A percentile compares a stretch with the other conserved stretches of the same genome.
phyloP scores from a whole-genome alignment of 2,888 invertebrate genomes.

The Anodontia alba region DNA sequence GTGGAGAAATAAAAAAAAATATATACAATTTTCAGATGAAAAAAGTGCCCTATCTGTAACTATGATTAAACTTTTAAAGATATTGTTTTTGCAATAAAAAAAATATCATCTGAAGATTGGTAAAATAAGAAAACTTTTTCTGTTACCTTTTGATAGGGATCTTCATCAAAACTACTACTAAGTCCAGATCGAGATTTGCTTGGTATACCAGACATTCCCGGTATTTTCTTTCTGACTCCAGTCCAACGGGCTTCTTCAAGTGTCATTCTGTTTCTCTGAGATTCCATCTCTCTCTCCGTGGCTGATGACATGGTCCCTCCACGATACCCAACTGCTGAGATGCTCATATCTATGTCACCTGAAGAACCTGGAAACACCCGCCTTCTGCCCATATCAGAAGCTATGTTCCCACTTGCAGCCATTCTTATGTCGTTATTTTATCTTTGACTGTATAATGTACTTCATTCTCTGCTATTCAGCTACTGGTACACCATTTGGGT shows the following conservation, averaged over 20 bases:
- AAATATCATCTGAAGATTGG: too few species aligned
- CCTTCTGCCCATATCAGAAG: neutral
- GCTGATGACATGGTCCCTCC: slow-evolving; percentile 48
- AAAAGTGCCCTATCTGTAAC: too few species aligned
- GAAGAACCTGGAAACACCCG: slow-evolving; percentile 28
- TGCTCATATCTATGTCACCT: slow-evolving; percentile 37
- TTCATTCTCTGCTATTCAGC: too few species aligned
- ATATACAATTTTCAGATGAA: too few species aligned
- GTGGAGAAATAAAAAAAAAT: too few species aligned
- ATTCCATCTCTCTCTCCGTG: slow-evolving; percentile 41
- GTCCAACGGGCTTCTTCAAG: slow-evolving; percentile 73
- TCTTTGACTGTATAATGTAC: too few species aligned
- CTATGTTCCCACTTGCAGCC: neutral
- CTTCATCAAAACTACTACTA: neutral
- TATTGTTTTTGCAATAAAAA: too few species aligned
- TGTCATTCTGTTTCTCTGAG: slow-evolving; percentile 62
- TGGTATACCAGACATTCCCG: slow-evolving; percentile 66
- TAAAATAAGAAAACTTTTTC: too few species aligned
- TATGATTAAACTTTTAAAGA: too few species aligned
- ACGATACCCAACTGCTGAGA: slow-evolving; percentile 43
- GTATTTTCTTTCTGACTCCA: slow-evolving; percentile 72
- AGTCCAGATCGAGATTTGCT: slow-evolving; percentile 20
- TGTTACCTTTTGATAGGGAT: slow-evolving; percentile 10
- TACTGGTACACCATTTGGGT: too few species aligned
- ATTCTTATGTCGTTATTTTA: neutral